Percentiles rank a stretch among this genome's conserved stretches.
phyloP scores from a whole-genome alignment of 2,113 vertebrate species.

The Pelvicachromis taeniatus region DNA sequence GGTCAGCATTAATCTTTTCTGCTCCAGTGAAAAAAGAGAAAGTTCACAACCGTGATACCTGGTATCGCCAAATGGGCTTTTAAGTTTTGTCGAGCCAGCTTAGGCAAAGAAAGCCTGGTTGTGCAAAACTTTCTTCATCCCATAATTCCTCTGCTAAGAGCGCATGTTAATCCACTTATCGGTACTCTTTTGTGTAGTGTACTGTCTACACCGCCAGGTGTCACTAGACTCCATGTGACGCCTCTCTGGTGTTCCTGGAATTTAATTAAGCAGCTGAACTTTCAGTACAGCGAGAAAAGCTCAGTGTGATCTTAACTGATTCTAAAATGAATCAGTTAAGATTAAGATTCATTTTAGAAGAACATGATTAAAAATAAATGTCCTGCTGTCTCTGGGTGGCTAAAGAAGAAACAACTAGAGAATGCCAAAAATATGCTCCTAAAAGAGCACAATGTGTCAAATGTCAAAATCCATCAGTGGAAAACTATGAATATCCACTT shows the following conservation, averaged over 20 bases:
- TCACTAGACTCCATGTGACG: neutral
- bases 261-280: neutral
- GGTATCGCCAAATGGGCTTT: neutral
- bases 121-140: neutral
- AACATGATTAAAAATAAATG: neutral
- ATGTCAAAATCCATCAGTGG: neutral
- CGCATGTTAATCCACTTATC: rapidly evolving
- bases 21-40: neutral
- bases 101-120: neutral
- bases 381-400: neutral
- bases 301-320: neutral
- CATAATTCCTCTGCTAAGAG: neutral
- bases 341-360: neutral
- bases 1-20: neutral
- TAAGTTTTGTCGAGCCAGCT: neutral
- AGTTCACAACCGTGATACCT: neutral
- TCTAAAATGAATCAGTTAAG: neutral
- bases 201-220: constrained; percentile 10
- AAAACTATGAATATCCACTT: neutral
- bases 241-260: neutral
- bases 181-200: neutral
- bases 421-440: neutral
- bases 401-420: neutral
- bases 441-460: neutral
- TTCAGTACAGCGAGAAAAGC: neutral